phyloP scores from a whole-genome alignment of 2,113 vertebrate genomes.

The Xyrauchen texanus region DNA sequence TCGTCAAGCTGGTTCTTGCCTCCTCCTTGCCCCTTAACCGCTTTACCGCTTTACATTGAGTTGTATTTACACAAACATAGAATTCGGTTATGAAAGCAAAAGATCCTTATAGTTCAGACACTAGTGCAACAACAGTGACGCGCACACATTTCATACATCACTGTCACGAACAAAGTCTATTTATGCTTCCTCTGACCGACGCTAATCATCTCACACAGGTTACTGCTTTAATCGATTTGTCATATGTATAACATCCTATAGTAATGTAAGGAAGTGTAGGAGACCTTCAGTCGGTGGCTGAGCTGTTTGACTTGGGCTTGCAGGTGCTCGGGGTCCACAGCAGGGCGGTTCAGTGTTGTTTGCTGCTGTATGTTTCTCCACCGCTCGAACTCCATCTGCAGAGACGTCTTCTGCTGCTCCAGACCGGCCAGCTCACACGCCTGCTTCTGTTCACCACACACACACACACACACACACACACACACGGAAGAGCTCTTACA shows the following conservation, averaged over 20 bases:
- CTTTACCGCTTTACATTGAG: too few relatives aligned
- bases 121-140: not conserved
- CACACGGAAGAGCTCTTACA: slow-evolving; percentile 44
- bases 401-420: slow-evolving; percentile 84
- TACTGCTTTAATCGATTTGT: not conserved
- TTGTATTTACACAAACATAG: too few relatives aligned
- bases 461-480: slow-evolving; percentile 39
- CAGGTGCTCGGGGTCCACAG: slow-evolving; percentile 51
- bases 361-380: slow-evolving; percentile 71
- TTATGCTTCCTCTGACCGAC: not conserved
- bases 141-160: not conserved
- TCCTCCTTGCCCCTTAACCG: too few relatives aligned
- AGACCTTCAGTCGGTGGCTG: slow-evolving; percentile 88
- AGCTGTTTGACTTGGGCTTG: slow-evolving; percentile 88
- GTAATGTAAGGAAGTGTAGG: not conserved
- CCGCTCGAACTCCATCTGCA: slow-evolving; percentile 78
- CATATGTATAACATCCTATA: not conserved
- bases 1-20: too few relatives aligned
- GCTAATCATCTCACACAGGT: not conserved
- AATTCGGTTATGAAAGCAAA: too few relatives aligned
- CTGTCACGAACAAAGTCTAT: not conserved
- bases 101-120: too few relatives aligned
- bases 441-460: slow-evolving; percentile 78
- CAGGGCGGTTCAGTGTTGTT: slow-evolving; percentile 49
- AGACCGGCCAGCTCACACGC: slow-evolving; percentile 80